phyloP scores from a whole-genome alignment of 1,140 invertebrate species.

The Aphaenogaster ashmeadi region DNA sequence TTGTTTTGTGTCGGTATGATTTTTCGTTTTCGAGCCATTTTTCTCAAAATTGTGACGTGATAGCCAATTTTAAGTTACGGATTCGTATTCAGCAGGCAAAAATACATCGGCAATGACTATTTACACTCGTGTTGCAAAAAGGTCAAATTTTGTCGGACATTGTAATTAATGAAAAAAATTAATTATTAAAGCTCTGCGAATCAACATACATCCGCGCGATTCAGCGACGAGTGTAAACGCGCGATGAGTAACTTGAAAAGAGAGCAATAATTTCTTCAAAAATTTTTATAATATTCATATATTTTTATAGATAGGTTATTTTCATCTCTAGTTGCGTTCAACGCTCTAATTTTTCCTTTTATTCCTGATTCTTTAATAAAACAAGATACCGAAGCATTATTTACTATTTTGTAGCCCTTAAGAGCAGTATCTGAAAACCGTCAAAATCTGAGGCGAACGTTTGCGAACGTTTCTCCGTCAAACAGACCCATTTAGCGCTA shows the following conservation, averaged over 20 bases:
- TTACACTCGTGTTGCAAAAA: too few species aligned
- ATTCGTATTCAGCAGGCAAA: too few species aligned
- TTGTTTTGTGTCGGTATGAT: too few species aligned
- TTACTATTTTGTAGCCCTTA: not conserved
- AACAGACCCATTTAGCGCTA: conserved; percentile 10
- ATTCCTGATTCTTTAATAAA: not conserved
- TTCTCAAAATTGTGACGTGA: too few species aligned
- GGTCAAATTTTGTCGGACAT: too few species aligned
- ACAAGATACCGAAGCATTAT: not conserved
- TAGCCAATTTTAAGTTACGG: too few species aligned
- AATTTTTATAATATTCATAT: too few species aligned
- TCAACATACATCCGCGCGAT: not conserved
- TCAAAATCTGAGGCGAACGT: not conserved
- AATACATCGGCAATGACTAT: too few species aligned
- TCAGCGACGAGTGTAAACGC: not conserved
- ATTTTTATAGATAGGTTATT: not conserved
- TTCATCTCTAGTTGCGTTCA: not conserved
- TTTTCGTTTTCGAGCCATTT: too few species aligned
- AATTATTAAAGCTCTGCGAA: not conserved
- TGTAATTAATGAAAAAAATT: not conserved
- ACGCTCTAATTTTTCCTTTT: not conserved
- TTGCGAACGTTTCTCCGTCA: conserved; percentile 12
- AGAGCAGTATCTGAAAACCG: not conserved
- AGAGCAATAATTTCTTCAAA: too few species aligned
- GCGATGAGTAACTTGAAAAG: too few species aligned